phyloP scores from a whole-genome alignment of 2,888 invertebrate genomes.

The Campopleginae sp. region DNA sequence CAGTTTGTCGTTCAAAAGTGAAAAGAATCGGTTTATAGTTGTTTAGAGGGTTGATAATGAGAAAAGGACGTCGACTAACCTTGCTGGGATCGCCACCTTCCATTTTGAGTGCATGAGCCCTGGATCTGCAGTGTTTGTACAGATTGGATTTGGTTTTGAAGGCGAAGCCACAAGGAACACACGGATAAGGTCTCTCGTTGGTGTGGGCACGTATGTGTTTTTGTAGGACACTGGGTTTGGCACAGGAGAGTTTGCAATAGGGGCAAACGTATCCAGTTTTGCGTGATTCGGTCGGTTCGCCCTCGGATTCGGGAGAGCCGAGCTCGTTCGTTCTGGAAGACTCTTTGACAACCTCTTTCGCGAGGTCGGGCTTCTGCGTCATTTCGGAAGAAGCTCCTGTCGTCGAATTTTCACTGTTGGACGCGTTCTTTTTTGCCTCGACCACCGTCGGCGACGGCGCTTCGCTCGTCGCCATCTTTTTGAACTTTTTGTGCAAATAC shows the following conservation, averaged over 20 bases:
- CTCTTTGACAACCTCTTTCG: slow-evolving; percentile 71
- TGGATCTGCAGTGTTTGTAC: slow-evolving; percentile 94
- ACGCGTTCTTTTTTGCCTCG: slow-evolving; percentile 76
- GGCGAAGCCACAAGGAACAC: slow-evolving; percentile 94
- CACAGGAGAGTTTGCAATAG: slow-evolving; percentile 94
- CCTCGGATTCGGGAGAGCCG: slow-evolving; percentile 76
- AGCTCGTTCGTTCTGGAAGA: slow-evolving; percentile 69
- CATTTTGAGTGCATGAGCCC: slow-evolving; percentile 89
- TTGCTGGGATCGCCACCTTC: slow-evolving; percentile 86
- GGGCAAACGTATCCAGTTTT: slow-evolving; percentile 92
- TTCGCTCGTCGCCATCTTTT: slow-evolving; percentile 90
- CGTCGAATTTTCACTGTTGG: slow-evolving; percentile 54
- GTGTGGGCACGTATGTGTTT: slow-evolving; percentile 98
- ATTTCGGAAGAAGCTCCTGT: slow-evolving; percentile 67
- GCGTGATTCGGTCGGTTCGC: slow-evolving; percentile 75
- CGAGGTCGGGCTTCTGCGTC: slow-evolving; percentile 70
- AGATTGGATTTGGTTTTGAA: slow-evolving; percentile 97
- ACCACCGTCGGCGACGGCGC: slow-evolving; percentile 75
- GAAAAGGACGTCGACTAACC: slow-evolving; percentile 70
- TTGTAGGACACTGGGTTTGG: slow-evolving; percentile 96
- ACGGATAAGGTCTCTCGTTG: slow-evolving; percentile 96
- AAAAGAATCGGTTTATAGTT: slow-evolving; percentile 28
- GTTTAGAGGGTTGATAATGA: no score
- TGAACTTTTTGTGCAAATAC: slow-evolving; percentile 97
- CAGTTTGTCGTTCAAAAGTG: no score